Conservation (phyloP, 2,797 vertebrate species). For the Dendrocincla tyrannina region DNA sequence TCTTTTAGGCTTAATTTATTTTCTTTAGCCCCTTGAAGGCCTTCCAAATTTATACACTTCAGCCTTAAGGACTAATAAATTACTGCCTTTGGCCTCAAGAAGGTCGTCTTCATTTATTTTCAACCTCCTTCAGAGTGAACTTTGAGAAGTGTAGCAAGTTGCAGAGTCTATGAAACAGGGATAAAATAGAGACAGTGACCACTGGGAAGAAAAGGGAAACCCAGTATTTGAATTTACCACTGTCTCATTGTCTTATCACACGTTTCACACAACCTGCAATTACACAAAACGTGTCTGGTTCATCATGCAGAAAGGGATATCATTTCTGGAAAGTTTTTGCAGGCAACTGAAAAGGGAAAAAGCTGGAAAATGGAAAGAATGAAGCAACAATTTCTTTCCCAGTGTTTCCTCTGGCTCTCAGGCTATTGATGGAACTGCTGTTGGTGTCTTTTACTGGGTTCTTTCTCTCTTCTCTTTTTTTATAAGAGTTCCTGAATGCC, state of each 20-base stretch:
- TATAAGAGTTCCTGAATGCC: not conserved
- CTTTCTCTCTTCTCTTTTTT: not conserved
- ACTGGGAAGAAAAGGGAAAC: not conserved
- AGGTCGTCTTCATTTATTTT: conserved; percentile 75
- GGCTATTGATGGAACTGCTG: not conserved
- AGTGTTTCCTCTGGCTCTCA: not conserved
- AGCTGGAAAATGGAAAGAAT: not conserved
- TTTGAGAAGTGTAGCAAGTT: not conserved
- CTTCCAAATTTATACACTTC: conserved; percentile 68
- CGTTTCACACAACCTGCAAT: not conserved
- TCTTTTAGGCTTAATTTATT: conserved; percentile 77
- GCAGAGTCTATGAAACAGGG: not conserved
- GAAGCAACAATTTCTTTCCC: not conserved
- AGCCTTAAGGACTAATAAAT: conserved; percentile 69
- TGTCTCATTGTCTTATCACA: not conserved
- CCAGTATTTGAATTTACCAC: not conserved
- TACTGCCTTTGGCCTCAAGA: conserved; percentile 66
- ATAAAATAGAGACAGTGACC: not conserved
- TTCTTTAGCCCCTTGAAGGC: conserved; percentile 62
- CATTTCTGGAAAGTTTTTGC: not conserved
- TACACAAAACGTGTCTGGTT: not conserved
- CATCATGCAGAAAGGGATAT: not conserved
- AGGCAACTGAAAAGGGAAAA: not conserved
- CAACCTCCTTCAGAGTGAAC: conserved; percentile 45
- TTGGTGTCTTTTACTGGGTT: not conserved